Conservation (phyloP, 2,113 vertebrate genomes). For the Pungitius pungitius region DNA sequence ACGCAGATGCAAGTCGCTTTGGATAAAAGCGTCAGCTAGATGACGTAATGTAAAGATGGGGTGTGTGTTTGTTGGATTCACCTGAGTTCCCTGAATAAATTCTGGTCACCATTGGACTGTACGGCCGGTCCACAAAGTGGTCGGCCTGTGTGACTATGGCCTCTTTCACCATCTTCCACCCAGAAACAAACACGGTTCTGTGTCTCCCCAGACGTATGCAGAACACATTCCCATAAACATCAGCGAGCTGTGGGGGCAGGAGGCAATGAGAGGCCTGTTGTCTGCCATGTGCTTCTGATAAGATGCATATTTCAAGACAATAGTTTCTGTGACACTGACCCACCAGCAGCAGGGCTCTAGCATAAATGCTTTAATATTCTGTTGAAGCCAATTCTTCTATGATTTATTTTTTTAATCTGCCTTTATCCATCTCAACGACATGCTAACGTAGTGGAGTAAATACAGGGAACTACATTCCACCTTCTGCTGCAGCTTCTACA, state of each 20-base stretch:
- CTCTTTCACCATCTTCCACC: constrained; percentile 83
- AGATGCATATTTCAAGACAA: constrained; percentile 30
- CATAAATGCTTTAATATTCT: neutral
- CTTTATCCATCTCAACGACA: neutral
- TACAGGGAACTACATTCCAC: neutral
- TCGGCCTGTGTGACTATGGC: constrained; percentile 82
- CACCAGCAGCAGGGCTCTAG: neutral
- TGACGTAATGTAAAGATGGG: no score
- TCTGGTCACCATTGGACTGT: constrained; percentile 55
- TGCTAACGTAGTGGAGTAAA: no score
- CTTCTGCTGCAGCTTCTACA: neutral
- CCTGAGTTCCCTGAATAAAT: constrained; percentile 76
- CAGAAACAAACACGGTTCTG: constrained; percentile 72
- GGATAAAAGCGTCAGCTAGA: no score
- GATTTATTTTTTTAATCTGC: neutral
- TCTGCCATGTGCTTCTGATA: constrained; percentile 57
- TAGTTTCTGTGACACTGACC: neutral
- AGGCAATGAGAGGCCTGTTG: constrained; percentile 34
- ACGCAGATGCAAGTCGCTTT: no score
- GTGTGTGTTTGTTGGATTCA: constrained; percentile 19
- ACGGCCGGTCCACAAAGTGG: constrained; percentile 79
- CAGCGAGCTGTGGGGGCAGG: constrained; percentile 72
- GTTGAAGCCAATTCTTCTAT: neutral
- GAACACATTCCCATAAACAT: constrained; percentile 83
- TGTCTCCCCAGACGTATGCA: constrained; percentile 58